A percentile compares a stretch with the other conserved stretches of the same genome.
Evolutionary conservation across 2,113 vertebrate genomes (phyloP).

Genomic region (rabbit (Oryctolagus cuniculus)): mOryCun1.1 NC_091433.1:152762001-152762500

Average conservation of each 20-base stretch:
- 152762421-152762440: too few relatives aligned
- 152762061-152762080: neutral
- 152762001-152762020: neutral
- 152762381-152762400: neutral
- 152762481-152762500: too few relatives aligned
- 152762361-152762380: slow-evolving; percentile 5
- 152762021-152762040: neutral
- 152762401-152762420: neutral
- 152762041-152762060: neutral
- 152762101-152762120: neutral
- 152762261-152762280: slow-evolving; percentile 35
- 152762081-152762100: neutral
- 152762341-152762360: neutral
- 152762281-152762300: neutral
- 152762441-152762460: too few relatives aligned
- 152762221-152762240: neutral
- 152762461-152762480: too few relatives aligned
- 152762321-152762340: neutral
- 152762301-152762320: neutral
- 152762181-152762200: slow-evolving; percentile 5
- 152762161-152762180: neutral
- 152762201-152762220: neutral
- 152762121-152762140: neutral
- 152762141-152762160: neutral
- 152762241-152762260: neutral